Conservation (phyloP, 1,140 invertebrate species). For the Drosophila dunni region DNA sequence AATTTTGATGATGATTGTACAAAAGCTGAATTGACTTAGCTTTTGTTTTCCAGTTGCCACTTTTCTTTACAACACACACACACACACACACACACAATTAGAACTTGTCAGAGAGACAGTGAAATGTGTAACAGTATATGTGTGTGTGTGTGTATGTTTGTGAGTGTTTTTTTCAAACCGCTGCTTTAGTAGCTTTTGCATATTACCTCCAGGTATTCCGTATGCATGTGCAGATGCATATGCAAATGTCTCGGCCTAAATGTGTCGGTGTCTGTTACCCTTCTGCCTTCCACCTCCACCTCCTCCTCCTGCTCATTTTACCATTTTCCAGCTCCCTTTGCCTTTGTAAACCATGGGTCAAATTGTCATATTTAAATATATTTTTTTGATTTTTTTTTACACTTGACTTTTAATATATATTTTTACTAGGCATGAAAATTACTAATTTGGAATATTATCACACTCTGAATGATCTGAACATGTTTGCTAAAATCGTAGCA, state of each 20-base stretch:
- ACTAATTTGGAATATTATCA: no score
- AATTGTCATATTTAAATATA: no score
- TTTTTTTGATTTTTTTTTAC: no score
- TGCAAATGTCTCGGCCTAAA: conserved; percentile 79
- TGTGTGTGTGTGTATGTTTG: not conserved
- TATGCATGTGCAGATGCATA: conserved; percentile 78
- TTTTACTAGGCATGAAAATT: no score
- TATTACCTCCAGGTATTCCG: conserved; percentile 66
- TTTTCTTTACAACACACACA: not conserved
- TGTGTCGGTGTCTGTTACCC: conserved; percentile 67
- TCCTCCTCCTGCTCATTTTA: not conserved
- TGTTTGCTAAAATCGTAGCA: no score
- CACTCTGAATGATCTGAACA: no score
- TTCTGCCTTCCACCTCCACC: not conserved
- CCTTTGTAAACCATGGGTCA: not conserved
- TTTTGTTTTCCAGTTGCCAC: not conserved
- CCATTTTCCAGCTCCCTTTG: not conserved
- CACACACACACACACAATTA: not conserved
- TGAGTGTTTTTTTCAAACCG: conserved; percentile 20
- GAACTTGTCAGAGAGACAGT: no score
- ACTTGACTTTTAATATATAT: no score
- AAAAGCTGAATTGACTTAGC: not conserved
- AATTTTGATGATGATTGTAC: not conserved
- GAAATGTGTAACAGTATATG: no score
- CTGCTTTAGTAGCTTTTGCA: conserved; percentile 59